Conservation (phyloP, 2,113 vertebrate species). For the Hemiprocne comata region DNA sequence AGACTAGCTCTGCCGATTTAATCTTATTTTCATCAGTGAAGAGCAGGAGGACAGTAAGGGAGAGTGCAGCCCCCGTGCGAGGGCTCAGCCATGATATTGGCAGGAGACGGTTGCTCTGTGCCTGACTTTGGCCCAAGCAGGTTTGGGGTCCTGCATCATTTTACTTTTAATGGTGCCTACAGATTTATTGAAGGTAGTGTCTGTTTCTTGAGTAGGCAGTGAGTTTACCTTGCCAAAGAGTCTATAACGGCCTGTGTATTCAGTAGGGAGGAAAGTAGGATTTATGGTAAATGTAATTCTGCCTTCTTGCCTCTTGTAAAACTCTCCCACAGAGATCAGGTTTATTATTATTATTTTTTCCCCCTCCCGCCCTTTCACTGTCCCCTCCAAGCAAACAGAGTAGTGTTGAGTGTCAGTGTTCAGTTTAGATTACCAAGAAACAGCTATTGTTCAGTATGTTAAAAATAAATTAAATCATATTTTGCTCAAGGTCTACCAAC, state of each 20-base stretch:
- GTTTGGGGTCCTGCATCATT: not conserved
- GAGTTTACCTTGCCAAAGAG: not conserved
- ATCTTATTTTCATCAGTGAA: not conserved
- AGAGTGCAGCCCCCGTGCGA: accelerated
- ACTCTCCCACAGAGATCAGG: constrained; percentile 42
- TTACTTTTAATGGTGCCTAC: not conserved
- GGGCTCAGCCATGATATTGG: not conserved
- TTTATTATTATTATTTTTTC: not conserved
- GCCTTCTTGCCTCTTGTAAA: not conserved
- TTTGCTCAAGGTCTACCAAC: constrained; percentile 65
- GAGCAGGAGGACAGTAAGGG: not conserved
- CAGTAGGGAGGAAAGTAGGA: not conserved
- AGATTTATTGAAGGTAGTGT: not conserved
- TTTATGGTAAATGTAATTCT: not conserved
- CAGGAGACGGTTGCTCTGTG: accelerated
- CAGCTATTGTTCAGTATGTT: constrained; percentile 54
- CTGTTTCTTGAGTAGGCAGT: not conserved
- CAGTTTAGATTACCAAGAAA: constrained; percentile 53
- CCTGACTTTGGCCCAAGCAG: not conserved
- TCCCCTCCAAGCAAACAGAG: constrained; percentile 19
- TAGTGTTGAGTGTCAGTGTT: constrained; percentile 29
- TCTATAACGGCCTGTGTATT: not conserved
- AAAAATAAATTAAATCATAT: constrained; percentile 65
- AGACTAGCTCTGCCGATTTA: not conserved
- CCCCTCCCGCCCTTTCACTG: not conserved